Conservation (phyloP, 2,797 vertebrate species). For the Dipus sagitta region DNA sequence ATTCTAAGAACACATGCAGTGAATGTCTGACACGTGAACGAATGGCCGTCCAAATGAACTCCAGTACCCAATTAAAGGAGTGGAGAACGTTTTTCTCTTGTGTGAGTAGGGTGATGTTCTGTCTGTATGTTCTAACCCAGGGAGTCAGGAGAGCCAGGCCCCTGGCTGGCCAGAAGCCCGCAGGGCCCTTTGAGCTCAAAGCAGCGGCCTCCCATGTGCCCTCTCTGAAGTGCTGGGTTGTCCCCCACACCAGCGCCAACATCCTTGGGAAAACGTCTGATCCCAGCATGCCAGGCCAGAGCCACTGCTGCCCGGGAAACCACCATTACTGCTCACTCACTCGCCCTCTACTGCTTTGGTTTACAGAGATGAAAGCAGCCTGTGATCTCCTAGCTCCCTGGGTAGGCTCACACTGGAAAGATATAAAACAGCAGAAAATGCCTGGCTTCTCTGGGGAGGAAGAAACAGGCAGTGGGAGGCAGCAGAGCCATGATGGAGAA, state of each 20-base stretch:
- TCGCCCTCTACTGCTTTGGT: constrained; percentile 48
- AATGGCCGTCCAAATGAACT: neutral
- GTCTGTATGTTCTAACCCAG: neutral
- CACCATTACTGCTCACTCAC: neutral
- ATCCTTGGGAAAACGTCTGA: constrained; percentile 58
- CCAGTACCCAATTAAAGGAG: constrained; percentile 70
- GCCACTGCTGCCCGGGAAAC: constrained; percentile 12
- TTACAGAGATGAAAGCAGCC: constrained; percentile 74
- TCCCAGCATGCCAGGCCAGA: constrained; percentile 42
- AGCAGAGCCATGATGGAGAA: neutral
- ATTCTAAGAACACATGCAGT: constrained; percentile 58
- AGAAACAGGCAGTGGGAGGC: neutral
- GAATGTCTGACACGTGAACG: constrained; percentile 35
- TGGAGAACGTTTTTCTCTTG: neutral
- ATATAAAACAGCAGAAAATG: constrained; percentile 44
- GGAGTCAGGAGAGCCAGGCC: constrained; percentile 12
- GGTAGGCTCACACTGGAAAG: constrained; percentile 51
- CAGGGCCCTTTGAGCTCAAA: constrained; percentile 57
- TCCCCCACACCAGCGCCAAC: neutral
- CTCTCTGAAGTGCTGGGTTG: neutral
- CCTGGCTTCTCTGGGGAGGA: constrained; percentile 60
- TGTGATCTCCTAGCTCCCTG: constrained; percentile 64
- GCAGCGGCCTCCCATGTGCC: neutral
- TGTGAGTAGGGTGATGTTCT: constrained; percentile 30
- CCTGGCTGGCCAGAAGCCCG: neutral